Evolutionary conservation across 2,113 vertebrate genomes (phyloP), one percentile per base, ranked within the genome.

Genomic region (Semnopithecus entellus): DNA sequence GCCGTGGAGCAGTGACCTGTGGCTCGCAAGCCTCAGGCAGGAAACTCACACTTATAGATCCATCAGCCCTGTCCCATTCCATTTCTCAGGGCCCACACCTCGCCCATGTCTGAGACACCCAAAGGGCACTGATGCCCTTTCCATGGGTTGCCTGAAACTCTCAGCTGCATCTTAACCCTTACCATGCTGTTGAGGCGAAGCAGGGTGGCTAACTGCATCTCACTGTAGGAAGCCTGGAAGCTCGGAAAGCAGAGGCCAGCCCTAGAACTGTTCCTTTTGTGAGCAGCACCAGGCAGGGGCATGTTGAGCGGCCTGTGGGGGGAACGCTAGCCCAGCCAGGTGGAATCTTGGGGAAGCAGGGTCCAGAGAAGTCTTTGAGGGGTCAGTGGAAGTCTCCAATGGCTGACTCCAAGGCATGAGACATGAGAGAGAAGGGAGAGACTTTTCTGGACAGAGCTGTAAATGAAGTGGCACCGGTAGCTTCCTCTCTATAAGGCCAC

Each of bases 261-360:
- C 10, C 11, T 16, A 8, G 3, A 1, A 17, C 57, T 4, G 6
- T 1, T 20, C 45, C n/a, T 76, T 14, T 17, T 1, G 2, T 1
- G 8, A 59, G 43, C 5, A 4, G 66, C 4, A 2, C 23, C 55
- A 7, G 61, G 23, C 40, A 2, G 16, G 79, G 75, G 22, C 25
- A 20, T 0, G 0, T 6, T 2, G 7, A 10, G 40, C 2, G 2
- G 52, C 8, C 45, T 4, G 6, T 3, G 1, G 12, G 8, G 16
- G 35, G 52, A 55, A 2, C 8, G 5, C 43, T 7, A 3, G 35
- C n/a, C 68, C 59, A 1, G 3, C 27, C 3, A 11, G 30, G 45
- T 40, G 50, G 79, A 48, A 52, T 27, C 16, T 1, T 75, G 27
- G 57, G 35, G 10, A 3, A 13, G n/a, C 16, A 8, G 7, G 45